Conservation (phyloP, 1,140 invertebrate species). For the Drosophila kepulauana region DNA sequence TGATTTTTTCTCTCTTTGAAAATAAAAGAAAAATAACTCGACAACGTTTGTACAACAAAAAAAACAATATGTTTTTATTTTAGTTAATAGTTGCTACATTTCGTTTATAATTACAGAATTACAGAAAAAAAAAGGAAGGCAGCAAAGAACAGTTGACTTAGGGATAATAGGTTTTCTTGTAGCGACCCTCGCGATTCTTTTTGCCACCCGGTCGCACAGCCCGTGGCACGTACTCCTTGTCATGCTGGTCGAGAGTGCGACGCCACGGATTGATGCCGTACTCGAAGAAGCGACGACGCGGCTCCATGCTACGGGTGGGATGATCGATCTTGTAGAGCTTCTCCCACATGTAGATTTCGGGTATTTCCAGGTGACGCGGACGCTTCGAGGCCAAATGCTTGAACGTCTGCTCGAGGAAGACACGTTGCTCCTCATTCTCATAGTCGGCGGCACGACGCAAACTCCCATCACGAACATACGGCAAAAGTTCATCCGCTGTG, state of each 20-base stretch:
- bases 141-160: constrained; percentile 41
- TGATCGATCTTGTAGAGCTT: constrained; percentile 90
- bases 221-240: constrained; percentile 89
- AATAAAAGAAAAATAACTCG: no score
- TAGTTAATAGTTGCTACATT: constrained; percentile 19
- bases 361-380: constrained; percentile 86
- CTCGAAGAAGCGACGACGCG: constrained; percentile 89
- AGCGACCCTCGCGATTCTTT: constrained; percentile 86
- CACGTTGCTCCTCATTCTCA: constrained; percentile 87
- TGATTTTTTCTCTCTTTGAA: no score
- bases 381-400: constrained; percentile 89
- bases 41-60: constrained; percentile 28
- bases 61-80: constrained; percentile 36
- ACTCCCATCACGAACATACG: constrained; percentile 88
- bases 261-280: constrained; percentile 86
- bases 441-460: constrained; percentile 88
- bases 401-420: constrained; percentile 89
- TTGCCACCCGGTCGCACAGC: constrained; percentile 86
- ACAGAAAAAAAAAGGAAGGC: constrained; percentile 7
- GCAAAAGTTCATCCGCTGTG: constrained; percentile 88
- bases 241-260: constrained; percentile 88
- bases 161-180: constrained; percentile 88
- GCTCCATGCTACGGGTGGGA: constrained; percentile 88
- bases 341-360: constrained; percentile 92
- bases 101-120: constrained; percentile 12